These are phyloP conservation scores for Microctenopoma lineatum DNA, from an alignment of 2,797 vertebrate genomes.

Conservation along the genomic window DNA sequence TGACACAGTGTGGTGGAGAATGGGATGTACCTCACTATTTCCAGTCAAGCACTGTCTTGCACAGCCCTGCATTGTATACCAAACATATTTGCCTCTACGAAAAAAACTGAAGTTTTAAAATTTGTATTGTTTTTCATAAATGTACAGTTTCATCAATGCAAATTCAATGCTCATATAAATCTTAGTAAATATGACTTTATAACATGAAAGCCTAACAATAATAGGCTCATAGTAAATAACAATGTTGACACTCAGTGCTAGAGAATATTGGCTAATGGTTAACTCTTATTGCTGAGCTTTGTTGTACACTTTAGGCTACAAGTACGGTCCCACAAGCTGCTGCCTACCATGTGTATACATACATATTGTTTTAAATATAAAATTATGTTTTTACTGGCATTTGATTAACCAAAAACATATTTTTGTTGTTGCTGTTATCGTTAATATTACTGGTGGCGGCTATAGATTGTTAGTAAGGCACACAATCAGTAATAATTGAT, in stretches of 20 bases:
- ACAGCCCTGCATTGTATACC: background rate
- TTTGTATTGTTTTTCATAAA: background rate
- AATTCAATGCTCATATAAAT: background rate
- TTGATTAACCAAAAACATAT: background rate
- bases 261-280: background rate
- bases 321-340: too few species aligned
- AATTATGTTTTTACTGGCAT: background rate
- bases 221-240: too few species aligned
- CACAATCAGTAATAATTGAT: background rate
- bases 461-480: background rate
- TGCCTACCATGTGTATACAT: too few species aligned
- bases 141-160: background rate
- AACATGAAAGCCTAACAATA: background rate
- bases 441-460: background rate
- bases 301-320: background rate
- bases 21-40: slow-evolving; percentile 25
- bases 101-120: background rate
- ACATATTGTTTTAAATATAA: too few species aligned
- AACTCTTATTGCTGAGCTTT: background rate
- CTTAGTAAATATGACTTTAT: background rate
- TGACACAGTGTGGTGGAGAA: slow-evolving; percentile 74
- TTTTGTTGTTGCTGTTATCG: background rate
- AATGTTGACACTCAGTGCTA: background rate
- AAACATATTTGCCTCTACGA: background rate
- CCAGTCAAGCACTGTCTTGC: background rate